These are phyloP conservation scores for Sebastes minor DNA, from an alignment of 2,797 vertebrate genomes.

Conservation along the genomic window DNA sequence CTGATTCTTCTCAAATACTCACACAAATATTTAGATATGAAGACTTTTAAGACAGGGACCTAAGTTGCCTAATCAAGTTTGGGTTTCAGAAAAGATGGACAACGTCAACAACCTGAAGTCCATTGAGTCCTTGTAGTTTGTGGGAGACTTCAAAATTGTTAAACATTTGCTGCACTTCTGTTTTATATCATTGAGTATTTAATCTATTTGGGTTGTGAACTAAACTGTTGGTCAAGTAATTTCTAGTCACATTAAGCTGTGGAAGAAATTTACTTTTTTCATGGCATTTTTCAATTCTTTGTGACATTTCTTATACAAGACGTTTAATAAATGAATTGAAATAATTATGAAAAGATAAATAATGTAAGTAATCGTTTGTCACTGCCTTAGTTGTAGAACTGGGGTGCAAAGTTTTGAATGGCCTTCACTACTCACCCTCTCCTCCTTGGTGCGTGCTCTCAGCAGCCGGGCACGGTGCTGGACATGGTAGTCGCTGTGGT, in stretches of 20 bases:
- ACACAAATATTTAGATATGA: not conserved
- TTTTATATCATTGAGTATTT: not conserved
- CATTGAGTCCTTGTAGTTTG: not conserved
- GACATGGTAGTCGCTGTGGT: conserved; percentile 89
- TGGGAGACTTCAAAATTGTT: not conserved
- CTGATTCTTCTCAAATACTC: not conserved
- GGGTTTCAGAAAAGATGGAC: not conserved
- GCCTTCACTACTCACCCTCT: conserved; percentile 80
- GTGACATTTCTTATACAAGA: not conserved
- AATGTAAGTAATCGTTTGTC: not conserved
- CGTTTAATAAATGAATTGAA: not conserved
- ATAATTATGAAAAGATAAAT: not conserved
- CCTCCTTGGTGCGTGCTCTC: conserved; percentile 90
- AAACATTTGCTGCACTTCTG: not conserved
- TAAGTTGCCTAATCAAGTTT: not conserved
- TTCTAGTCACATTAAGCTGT: not conserved
- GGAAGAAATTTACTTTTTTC: not conserved
- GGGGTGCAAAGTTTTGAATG: too few relatives aligned
- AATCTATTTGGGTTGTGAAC: not conserved
- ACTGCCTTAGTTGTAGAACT: not conserved
- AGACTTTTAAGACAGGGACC: not conserved
- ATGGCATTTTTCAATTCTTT: not conserved
- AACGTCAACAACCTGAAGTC: not conserved
- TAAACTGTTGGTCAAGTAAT: not conserved
- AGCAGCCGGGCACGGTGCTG: conserved; percentile 90